These are phyloP conservation scores for Melikaiella ostensackeni DNA, from an alignment of 2,888 invertebrate genomes.

Conservation along the genomic window DNA sequence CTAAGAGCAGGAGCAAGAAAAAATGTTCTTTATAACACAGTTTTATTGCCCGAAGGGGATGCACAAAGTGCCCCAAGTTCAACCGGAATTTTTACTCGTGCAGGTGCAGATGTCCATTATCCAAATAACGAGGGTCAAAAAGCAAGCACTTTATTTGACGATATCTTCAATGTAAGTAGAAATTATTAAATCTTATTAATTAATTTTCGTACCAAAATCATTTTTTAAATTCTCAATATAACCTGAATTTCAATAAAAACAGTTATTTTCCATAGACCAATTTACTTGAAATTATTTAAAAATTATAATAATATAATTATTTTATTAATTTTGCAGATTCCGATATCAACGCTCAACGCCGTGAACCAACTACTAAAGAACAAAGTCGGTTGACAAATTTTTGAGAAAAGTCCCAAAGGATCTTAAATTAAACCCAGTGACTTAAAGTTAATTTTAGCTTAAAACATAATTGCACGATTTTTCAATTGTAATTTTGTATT, in stretches of 20 bases:
- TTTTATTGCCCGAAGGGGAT: constrained; percentile 32
- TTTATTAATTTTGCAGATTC: constrained; percentile 79
- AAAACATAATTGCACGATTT: constrained; percentile 1
- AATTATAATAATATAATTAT: not conserved
- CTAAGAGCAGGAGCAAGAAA: constrained; percentile 40
- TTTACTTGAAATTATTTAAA: not conserved
- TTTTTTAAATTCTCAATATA: not conserved
- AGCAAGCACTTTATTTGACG: constrained; percentile 78
- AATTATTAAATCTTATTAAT: not conserved
- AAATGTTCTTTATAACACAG: constrained; percentile 42
- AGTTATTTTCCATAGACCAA: not conserved
- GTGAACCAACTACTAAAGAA: constrained; percentile 83
- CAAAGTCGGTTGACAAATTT: constrained; percentile 67
- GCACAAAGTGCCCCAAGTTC: constrained; percentile 24
- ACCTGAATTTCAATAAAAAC: not conserved
- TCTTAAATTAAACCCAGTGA: not conserved
- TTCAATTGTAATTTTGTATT: constrained; percentile 12
- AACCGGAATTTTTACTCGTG: constrained; percentile 42
- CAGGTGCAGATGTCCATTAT: constrained; percentile 44
- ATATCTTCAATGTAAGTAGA: constrained; percentile 83
- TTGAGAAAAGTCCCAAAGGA: not conserved
- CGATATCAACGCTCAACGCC: constrained; percentile 83
- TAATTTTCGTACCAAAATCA: too few relatives aligned
- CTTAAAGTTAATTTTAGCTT: constrained; percentile 26
- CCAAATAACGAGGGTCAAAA: constrained; percentile 51